Percentiles rank a stretch among this genome's conserved stretches.
Evolutionary conservation across 1,140 invertebrate genomes (phyloP).

Genomic region (Pseudomyrmex flavicornis): DNA sequence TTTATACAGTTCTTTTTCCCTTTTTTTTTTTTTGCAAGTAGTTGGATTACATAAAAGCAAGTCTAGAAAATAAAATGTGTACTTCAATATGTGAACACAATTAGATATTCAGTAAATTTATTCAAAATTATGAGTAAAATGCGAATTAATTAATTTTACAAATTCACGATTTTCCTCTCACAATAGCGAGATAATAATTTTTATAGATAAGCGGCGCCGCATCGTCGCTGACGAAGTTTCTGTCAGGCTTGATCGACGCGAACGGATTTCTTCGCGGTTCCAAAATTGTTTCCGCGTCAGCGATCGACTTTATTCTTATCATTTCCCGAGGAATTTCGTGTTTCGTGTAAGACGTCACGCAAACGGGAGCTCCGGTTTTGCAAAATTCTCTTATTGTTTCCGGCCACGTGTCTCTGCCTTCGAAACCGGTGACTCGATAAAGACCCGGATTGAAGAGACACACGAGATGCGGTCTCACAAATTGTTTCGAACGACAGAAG

Average conservation of each 20-base stretch:
- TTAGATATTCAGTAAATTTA: too few relatives aligned
- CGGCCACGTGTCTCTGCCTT: slow-evolving; percentile 88
- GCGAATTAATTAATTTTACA: background rate
- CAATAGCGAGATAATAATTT: slow-evolving; percentile 87
- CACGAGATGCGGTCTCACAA: slow-evolving; percentile 86
- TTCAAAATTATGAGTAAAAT: too few relatives aligned
- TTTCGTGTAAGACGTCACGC: slow-evolving; percentile 88
- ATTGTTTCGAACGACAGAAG: slow-evolving; percentile 82
- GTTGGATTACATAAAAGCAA: too few relatives aligned
- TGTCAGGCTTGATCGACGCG: slow-evolving; percentile 88
- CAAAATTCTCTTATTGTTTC: slow-evolving; percentile 85
- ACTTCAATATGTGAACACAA: too few relatives aligned
- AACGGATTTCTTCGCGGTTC: slow-evolving; percentile 87
- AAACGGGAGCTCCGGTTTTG: slow-evolving; percentile 86
- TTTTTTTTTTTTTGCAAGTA: too few relatives aligned
- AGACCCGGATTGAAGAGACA: slow-evolving; percentile 91
- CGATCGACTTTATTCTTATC: slow-evolving; percentile 83
- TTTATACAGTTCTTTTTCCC: too few relatives aligned
- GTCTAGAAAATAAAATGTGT: too few relatives aligned
- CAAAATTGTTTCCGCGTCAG: slow-evolving; percentile 84
- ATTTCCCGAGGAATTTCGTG: slow-evolving; percentile 88
- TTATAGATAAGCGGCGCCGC: slow-evolving; percentile 89
- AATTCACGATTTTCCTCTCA: slow-evolving; percentile 62
- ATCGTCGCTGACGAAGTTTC: slow-evolving; percentile 91
- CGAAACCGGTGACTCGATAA: slow-evolving; percentile 88